Evolutionary conservation across 2,888 invertebrate species (phyloP), one percentile per base, ranked within the genome.

Genomic region (Deilephila porcellus): DNA sequence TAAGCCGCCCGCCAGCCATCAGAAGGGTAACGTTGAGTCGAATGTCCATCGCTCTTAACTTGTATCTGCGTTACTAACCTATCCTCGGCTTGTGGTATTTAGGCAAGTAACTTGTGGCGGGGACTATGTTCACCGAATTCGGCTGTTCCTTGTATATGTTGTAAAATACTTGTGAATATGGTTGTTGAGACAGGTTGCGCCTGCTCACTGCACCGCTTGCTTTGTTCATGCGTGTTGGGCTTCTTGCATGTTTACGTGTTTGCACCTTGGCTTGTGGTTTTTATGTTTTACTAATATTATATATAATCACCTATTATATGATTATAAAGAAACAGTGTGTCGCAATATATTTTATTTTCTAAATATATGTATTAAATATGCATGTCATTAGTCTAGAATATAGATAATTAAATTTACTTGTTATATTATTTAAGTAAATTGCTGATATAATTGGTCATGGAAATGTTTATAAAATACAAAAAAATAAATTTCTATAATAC

Each of bases 11-110:
- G 81, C 91, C 85, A 92, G 91, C 81, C 94, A 94, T 87, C 93
- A 92, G 82, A 91, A 91, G 93, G 94, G 94, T 94, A 94, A 94
- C 84, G 92, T 93, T 90, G 78, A 83, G 85, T 86, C 83, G 85
- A 86, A 85, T 67, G 52, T 67, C 67, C 86, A 86, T 86, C 87
- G 86, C 84, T 87, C 83, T 90, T 88, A 88, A 84, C 81, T 85
- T 85, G 84, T 87, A 84, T 84, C 84, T 85, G 89, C 89, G 81
- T 85, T 88, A 92, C 90, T 93, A 93, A 93, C 86, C 79, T 85
- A 78, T 84, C 82, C 85, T 81, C 81, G 82, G 91, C 91, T 92
- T 91, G 80, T 85, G 87, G 91, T 93, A 93, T 89, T 86, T 93
- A 92, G 92, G 91, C 93, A 85, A 88, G 84, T 85, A 83, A 80